Evolutionary conservation across 2,888 invertebrate species (phyloP).

Genomic region (Drosophila bunnanda): DNA sequence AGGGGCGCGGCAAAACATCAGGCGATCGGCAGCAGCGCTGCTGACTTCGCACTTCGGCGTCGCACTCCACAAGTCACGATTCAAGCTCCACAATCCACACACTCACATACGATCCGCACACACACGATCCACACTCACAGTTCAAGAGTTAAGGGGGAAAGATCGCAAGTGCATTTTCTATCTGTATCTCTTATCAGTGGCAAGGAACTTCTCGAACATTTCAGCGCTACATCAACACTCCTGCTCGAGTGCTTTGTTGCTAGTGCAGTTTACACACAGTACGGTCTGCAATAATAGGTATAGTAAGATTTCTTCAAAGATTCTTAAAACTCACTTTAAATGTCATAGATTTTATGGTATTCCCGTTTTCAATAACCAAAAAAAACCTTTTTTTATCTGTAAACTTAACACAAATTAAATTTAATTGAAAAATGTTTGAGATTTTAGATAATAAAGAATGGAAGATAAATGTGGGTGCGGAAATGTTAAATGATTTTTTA

Average conservation of each 20-base stretch:
- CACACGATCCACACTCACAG: slow-evolving; percentile 42
- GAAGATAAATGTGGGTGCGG: background rate
- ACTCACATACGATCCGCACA: slow-evolving; percentile 7
- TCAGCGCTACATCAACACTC: slow-evolving; percentile 17
- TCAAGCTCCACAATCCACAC: slow-evolving; percentile 25
- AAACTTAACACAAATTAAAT: no score
- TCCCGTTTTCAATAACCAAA: no score
- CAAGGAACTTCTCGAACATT: slow-evolving; percentile 37
- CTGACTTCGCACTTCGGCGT: slow-evolving; percentile 39
- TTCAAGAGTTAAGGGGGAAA: slow-evolving; percentile 60
- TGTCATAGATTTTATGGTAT: no score
- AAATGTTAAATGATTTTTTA: background rate
- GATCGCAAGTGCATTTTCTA: slow-evolving; percentile 37
- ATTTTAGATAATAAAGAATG: background rate
- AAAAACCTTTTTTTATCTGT: no score
- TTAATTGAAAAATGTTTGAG: background rate
- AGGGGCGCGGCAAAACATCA: slow-evolving; percentile 39
- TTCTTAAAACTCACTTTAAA: background rate
- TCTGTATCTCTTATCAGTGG: slow-evolving; percentile 52
- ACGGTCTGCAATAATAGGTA: slow-evolving; percentile 1
- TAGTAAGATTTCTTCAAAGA: no score
- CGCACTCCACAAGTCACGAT: slow-evolving; percentile 26
- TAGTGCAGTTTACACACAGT: slow-evolving; percentile 5
- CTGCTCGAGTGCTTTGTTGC: slow-evolving; percentile 12
- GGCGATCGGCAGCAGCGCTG: slow-evolving; percentile 47